phyloP scores from a whole-genome alignment of 2,888 invertebrate species.

The Drosophila setosimentum region DNA sequence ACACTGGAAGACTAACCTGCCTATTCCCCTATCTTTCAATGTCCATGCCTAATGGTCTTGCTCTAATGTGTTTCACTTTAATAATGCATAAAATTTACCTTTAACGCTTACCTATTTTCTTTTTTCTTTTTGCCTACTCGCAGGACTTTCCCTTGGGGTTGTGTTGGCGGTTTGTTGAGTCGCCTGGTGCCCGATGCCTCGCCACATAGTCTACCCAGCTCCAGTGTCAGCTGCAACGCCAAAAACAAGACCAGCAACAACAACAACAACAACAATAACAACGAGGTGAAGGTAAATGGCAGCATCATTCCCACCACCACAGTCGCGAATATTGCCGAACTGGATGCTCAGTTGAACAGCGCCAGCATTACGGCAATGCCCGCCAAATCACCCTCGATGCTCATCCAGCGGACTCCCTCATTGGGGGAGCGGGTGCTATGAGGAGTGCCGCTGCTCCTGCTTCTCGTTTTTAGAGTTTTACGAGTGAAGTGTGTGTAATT shows the following conservation, averaged over 20 bases:
- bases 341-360: conserved; percentile 68
- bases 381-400: conserved; percentile 83
- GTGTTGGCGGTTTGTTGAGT: conserved; percentile 88
- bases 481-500: conserved; percentile 72
- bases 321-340: conserved; percentile 60
- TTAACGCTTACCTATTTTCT: conserved; percentile 23
- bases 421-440: conserved; percentile 85
- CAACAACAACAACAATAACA: conserved; percentile 16
- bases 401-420: conserved; percentile 84
- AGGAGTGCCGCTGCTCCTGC: conserved; percentile 34
- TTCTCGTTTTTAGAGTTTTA: conserved; percentile 59
- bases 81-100: conserved; percentile 73
- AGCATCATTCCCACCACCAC: conserved; percentile 37
- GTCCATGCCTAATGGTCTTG: conserved; percentile 65
- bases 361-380: conserved; percentile 62
- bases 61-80: conserved; percentile 77
- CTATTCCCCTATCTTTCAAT: neutral
- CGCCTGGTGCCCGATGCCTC: conserved; percentile 89
- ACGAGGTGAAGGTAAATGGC: conserved; percentile 32
- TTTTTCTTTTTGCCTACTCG: conserved; percentile 49
- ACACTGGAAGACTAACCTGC: neutral
- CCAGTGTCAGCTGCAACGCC: conserved; percentile 18
- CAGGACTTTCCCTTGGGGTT: conserved; percentile 91
- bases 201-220: conserved; percentile 85
- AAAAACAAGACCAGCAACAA: conserved; percentile 16